Conservation (phyloP, 2,888 invertebrate genomes). For the Cataglyphis livida region DNA sequence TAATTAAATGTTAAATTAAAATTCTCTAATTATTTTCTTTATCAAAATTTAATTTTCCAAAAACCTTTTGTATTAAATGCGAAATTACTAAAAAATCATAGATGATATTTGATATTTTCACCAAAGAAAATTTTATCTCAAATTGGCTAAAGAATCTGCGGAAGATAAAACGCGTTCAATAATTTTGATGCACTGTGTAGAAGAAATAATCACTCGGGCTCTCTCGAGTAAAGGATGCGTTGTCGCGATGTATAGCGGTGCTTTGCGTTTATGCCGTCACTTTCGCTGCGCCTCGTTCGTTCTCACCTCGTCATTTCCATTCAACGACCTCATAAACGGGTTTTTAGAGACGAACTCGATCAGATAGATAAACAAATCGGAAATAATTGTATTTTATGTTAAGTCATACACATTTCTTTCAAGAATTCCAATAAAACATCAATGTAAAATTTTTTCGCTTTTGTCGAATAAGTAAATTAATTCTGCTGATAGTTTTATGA, state of each 20-base stretch:
- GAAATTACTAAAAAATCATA: slow-evolving; percentile 1
- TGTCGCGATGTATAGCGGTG: slow-evolving; percentile 46
- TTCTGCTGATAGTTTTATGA: background rate
- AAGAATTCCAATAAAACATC: background rate
- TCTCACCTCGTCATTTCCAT: slow-evolving; percentile 47
- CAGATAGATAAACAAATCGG: slow-evolving; percentile 8
- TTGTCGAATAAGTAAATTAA: background rate
- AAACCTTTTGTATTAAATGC: background rate
- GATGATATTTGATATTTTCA: background rate
- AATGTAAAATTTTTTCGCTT: background rate
- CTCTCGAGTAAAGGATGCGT: slow-evolving; percentile 56
- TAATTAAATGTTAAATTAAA: slow-evolving; percentile 3
- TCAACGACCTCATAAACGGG: slow-evolving; percentile 44
- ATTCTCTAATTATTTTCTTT: background rate
- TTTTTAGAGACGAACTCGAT: slow-evolving; percentile 5
- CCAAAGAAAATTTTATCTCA: background rate
- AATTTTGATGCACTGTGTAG: background rate
- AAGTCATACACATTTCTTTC: background rate
- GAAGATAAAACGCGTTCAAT: background rate
- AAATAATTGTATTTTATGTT: background rate
- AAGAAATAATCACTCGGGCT: background rate
- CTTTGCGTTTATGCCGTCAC: slow-evolving; percentile 55
- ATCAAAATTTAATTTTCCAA: background rate
- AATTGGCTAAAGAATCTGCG: background rate
- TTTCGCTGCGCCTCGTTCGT: slow-evolving; percentile 61